phyloP scores from a whole-genome alignment of 2,797 vertebrate genomes.

The Rhinichthys osculus region DNA sequence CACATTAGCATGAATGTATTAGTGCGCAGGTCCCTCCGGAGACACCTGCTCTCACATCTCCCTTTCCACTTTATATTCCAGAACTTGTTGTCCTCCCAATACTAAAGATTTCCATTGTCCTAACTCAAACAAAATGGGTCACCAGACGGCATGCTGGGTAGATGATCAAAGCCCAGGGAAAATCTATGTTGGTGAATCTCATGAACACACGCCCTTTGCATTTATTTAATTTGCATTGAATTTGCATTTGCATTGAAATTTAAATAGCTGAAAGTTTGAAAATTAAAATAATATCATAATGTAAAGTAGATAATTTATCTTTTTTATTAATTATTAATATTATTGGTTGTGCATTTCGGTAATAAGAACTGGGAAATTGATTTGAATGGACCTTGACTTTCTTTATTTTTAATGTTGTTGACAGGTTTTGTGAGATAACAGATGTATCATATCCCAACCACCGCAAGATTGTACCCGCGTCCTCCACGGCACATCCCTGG shows the following conservation, averaged over 20 bases:
- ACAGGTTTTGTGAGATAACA: slow-evolving; percentile 19
- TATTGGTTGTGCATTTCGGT: not conserved
- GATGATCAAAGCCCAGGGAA: slow-evolving; percentile 16
- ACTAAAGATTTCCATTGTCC: slow-evolving; percentile 43
- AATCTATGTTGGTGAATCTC: not conserved
- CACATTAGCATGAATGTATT: slow-evolving; percentile 61
- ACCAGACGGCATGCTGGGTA: not conserved
- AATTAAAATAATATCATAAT: not conserved
- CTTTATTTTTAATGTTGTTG: not conserved
- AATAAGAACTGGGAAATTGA: not conserved
- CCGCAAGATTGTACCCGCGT: not conserved
- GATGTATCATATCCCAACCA: not conserved
- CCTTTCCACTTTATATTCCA: slow-evolving; percentile 41
- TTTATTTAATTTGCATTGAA: not conserved
- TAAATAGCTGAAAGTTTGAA: not conserved
- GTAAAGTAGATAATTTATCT: not conserved
- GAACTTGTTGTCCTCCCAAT: slow-evolving; percentile 41
- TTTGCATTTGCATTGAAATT: too few relatives aligned
- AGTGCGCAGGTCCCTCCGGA: slow-evolving; percentile 45
- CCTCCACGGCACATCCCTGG: slow-evolving; percentile 16
- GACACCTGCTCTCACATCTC: slow-evolving; percentile 44
- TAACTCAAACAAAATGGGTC: slow-evolving; percentile 12
- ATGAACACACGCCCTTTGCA: not conserved
- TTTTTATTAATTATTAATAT: not conserved
- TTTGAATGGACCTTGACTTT: too few relatives aligned